Conservation (phyloP, 2,113 vertebrate species). For the Peromyscus maniculatus region DNA sequence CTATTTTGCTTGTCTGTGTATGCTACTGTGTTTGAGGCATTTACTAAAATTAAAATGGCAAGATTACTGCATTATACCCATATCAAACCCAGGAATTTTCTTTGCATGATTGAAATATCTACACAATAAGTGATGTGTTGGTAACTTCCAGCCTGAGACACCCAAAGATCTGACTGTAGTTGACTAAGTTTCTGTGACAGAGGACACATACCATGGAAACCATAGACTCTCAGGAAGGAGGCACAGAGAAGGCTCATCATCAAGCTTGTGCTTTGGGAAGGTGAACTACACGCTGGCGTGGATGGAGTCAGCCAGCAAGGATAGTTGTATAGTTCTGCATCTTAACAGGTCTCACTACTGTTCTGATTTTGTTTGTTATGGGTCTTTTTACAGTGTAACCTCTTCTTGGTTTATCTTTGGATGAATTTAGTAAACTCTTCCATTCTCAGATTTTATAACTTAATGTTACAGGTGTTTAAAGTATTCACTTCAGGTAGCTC, state of each 20-base stretch:
- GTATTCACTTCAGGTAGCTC: not conserved
- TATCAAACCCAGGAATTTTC: not conserved
- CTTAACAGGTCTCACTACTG: not conserved
- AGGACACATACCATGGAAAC: not conserved
- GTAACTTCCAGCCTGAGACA: not conserved
- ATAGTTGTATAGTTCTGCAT: not conserved
- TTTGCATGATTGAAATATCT: not conserved
- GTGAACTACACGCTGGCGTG: not conserved
- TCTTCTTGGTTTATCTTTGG: not conserved
- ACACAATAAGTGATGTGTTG: not conserved
- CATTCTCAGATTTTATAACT: not conserved
- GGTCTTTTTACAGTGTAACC: not conserved
- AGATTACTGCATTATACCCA: not conserved
- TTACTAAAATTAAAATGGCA: conserved; percentile 21
- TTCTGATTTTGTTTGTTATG: not conserved
- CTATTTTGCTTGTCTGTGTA: not conserved
- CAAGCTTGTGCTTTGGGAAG: not conserved
- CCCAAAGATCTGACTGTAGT: not conserved
- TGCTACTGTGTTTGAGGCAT: conserved; percentile 9
- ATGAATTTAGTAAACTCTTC: not conserved
- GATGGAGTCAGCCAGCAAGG: not conserved
- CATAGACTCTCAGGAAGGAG: not conserved
- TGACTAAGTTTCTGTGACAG: not conserved
- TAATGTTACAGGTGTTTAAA: not conserved
- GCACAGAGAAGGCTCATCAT: not conserved